Evolutionary conservation across 2,888 invertebrate species (phyloP).

Genomic region (Proisotoma minuta): DNA sequence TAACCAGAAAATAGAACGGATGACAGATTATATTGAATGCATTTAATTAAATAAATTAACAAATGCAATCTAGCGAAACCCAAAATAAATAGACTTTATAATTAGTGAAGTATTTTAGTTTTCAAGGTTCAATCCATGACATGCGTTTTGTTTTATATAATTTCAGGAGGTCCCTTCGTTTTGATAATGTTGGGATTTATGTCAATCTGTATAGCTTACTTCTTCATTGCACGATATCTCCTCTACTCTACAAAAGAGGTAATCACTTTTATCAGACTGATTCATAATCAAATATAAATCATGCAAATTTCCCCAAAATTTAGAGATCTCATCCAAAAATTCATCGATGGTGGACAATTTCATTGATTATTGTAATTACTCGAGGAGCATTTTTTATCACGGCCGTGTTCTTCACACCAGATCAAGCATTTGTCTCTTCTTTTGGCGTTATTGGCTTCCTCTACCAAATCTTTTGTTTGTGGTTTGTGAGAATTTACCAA

Average conservation of each 20-base stretch:
- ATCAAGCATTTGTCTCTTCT: conserved; percentile 21
- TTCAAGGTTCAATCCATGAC: too few species aligned
- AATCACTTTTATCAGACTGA: not conserved
- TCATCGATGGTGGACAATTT: conserved; percentile 22
- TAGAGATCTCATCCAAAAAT: conserved; percentile 21
- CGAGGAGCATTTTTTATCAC: conserved; percentile 21
- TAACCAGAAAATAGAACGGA: too few species aligned
- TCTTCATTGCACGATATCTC: conserved; percentile 23
- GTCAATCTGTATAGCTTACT: conserved; percentile 18
- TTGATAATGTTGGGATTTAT: conserved; percentile 22
- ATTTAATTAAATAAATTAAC: too few species aligned
- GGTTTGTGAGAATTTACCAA: conserved; percentile 19
- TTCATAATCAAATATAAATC: not conserved
- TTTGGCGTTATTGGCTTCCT: conserved; percentile 26
- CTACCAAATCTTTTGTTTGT: conserved; percentile 27
- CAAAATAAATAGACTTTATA: too few species aligned
- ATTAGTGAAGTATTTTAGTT: too few species aligned
- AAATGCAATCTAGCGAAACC: too few species aligned
- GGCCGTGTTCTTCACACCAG: conserved; percentile 13
- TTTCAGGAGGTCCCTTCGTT: conserved; percentile 29
- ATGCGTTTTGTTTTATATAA: too few species aligned
- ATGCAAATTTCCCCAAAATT: not conserved
- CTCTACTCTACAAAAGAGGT: conserved; percentile 30
- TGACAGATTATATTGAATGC: too few species aligned
- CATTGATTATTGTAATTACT: conserved; percentile 17